Conservation (phyloP, 2,113 vertebrate species). For the Hyperopisus bebe region DNA sequence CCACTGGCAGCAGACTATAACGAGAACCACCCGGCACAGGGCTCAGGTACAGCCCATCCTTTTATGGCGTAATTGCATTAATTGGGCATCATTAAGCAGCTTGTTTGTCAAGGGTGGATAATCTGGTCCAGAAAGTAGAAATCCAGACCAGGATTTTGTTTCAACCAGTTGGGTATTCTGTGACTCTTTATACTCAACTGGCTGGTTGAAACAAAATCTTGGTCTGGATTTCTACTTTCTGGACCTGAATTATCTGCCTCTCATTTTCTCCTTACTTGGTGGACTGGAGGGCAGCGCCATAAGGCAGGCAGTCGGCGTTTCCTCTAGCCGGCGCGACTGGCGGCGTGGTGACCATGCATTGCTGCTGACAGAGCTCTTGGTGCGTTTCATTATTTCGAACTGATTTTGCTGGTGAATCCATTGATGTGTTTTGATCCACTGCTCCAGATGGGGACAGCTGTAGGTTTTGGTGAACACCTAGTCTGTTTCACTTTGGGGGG, state of each 20-base stretch:
- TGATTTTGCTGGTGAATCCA: not conserved
- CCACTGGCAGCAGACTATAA: not conserved
- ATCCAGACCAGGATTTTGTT: no score
- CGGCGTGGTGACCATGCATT: not conserved
- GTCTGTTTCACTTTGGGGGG: not conserved
- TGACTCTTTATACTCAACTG: no score
- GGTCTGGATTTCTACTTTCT: no score
- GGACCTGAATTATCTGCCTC: not conserved
- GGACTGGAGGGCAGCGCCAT: not conserved
- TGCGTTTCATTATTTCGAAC: not conserved
- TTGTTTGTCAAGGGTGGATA: not conserved
- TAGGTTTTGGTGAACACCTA: not conserved
- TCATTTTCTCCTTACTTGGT: not conserved
- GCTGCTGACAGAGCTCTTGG: not conserved
- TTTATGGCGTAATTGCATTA: not conserved
- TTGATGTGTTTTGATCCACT: not conserved
- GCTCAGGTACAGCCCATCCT: not conserved
- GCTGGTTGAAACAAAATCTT: no score
- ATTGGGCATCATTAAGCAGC: not conserved
- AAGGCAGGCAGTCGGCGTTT: not conserved
- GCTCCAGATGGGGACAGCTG: not conserved
- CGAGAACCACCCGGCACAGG: not conserved
- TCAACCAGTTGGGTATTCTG: no score
- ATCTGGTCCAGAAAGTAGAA: no score
- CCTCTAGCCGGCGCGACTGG: no score